Conservation (phyloP, 2,888 invertebrate species). For the Drosophila merina region DNA sequence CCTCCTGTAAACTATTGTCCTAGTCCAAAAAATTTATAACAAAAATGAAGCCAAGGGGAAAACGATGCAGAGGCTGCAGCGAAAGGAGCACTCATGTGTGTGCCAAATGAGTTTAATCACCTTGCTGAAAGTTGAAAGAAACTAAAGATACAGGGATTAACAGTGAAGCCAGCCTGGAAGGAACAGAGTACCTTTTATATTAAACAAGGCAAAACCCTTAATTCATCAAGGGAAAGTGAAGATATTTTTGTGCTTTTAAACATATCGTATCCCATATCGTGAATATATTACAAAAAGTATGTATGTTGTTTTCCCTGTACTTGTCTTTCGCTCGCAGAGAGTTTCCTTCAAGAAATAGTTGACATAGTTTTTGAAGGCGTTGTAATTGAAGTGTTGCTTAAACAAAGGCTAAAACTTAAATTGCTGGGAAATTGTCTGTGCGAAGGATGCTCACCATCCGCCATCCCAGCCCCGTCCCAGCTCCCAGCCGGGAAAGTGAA, state of each 20-base stretch:
- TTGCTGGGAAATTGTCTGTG: constrained; percentile 72
- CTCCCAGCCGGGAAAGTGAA: constrained; percentile 48
- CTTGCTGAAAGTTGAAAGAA: constrained; percentile 49
- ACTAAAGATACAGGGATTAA: constrained; percentile 3
- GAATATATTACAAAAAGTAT: background rate
- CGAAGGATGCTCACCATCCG: constrained; percentile 13
- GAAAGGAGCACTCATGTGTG: constrained; percentile 28
- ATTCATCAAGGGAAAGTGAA: too few species aligned
- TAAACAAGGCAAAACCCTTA: too few species aligned
- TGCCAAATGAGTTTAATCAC: constrained; percentile 77
- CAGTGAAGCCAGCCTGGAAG: background rate
- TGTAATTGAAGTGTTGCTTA: constrained; percentile 80
- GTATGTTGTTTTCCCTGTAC: constrained; percentile 25
- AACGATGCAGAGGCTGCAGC: constrained; percentile 4
- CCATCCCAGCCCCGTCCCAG: background rate
- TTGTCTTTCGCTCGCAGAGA: constrained; percentile 8
- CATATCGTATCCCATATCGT: background rate
- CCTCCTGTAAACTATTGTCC: constrained; percentile 69
- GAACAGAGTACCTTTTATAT: background rate
- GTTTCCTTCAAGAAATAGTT: constrained; percentile 47
- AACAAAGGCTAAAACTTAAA: constrained; percentile 78
- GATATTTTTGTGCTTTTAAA: too few species aligned
- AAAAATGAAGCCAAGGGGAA: constrained; percentile 25
- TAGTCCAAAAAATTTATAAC: constrained; percentile 42
- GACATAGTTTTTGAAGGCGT: constrained; percentile 70